Conservation (phyloP, 2,888 invertebrate genomes). For the Spodoptera exigua region DNA sequence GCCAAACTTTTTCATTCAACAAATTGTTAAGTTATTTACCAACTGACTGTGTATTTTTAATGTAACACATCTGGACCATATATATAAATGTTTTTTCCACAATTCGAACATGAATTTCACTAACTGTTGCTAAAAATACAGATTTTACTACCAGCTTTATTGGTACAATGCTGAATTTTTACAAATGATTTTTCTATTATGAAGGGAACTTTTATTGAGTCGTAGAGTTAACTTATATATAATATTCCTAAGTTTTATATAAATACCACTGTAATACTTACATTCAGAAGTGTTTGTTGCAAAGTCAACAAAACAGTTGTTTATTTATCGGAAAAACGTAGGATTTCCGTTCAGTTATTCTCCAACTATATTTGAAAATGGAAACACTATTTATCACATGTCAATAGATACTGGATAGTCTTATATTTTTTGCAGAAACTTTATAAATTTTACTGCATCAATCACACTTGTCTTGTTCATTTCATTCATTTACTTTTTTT, state of each 20-base stretch:
- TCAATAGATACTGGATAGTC: conserved; percentile 8
- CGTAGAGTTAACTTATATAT: not conserved
- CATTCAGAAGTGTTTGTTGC: conserved; percentile 7
- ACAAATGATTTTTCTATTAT: not conserved
- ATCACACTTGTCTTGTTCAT: not conserved
- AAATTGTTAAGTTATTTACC: too few species aligned
- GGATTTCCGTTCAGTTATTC: not conserved
- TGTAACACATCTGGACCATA: too few species aligned
- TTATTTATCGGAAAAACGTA: conserved; percentile 7
- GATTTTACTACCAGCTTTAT: too few species aligned
- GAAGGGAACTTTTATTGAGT: not conserved
- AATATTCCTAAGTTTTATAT: not conserved
- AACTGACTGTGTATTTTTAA: too few species aligned
- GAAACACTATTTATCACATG: conserved; percentile 23
- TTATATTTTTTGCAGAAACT: conserved; percentile 12
- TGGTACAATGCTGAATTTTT: not conserved
- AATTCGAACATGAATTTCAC: too few species aligned
- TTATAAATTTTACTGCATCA: conserved; percentile 15
- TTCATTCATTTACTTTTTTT: conserved; percentile 16
- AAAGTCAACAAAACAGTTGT: conserved; percentile 48
- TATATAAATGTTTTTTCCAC: too few species aligned
- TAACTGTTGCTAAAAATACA: too few species aligned
- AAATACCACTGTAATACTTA: conserved; percentile 1
- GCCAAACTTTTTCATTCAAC: too few species aligned
- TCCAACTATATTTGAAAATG: conserved; percentile 4